Evolutionary conservation across 2,113 vertebrate species (phyloP).

Genomic region (Ia io): DNA sequence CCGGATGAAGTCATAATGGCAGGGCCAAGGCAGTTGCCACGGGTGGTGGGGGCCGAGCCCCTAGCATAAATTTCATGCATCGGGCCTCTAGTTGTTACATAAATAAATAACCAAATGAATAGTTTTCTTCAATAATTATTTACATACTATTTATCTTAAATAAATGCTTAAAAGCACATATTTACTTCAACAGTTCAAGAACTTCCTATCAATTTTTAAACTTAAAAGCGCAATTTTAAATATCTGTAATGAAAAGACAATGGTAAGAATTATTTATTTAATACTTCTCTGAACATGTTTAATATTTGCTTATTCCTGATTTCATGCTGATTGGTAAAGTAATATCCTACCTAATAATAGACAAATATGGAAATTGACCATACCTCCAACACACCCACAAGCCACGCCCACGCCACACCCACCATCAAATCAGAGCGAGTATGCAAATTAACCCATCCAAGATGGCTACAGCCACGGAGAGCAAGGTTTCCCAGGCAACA

Average conservation of each 20-base stretch:
- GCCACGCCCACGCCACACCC: no score
- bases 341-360: no score
- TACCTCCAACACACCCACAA: no score
- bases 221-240: not conserved
- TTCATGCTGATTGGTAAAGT: not conserved
- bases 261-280: not conserved
- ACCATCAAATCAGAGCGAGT: no score
- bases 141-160: not conserved
- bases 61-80: no score
- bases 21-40: no score
- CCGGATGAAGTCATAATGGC: no score
- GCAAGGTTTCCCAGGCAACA: no score
- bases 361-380: no score
- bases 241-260: not conserved
- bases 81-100: not conserved
- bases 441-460: no score
- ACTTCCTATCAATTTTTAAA: not conserved
- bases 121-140: not conserved
- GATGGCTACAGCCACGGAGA: no score
- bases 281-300: not conserved
- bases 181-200: not conserved
- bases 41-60: no score
- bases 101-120: not conserved
- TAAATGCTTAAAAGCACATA: not conserved
- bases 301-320: not conserved